These are phyloP conservation scores for Lathamus discolor DNA, from an alignment of 2,113 vertebrate genomes.

Conservation along the genomic window DNA sequence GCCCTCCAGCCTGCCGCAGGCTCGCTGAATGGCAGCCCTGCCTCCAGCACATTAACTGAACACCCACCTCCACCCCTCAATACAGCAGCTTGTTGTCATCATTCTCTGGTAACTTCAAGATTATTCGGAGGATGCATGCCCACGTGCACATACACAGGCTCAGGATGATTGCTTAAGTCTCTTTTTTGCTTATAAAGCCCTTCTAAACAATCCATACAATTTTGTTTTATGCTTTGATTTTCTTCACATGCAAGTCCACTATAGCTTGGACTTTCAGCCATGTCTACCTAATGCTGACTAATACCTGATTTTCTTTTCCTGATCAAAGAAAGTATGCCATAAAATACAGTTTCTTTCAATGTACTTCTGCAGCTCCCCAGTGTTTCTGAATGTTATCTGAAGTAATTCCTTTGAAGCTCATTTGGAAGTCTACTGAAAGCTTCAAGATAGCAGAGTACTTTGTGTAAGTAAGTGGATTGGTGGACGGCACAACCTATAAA, in stretches of 20 bases:
- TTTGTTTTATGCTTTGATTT: background rate
- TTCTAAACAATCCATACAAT: background rate
- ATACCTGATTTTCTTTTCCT: background rate
- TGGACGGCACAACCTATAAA: background rate
- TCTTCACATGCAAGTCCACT: background rate
- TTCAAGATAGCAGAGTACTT: slow-evolving; percentile 1
- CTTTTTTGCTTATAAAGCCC: background rate
- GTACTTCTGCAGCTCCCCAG: background rate
- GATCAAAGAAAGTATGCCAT: background rate
- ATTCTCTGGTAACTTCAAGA: background rate
- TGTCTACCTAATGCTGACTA: background rate
- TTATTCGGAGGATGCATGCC: background rate
- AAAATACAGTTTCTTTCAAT: background rate
- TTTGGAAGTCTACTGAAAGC: slow-evolving; percentile 30
- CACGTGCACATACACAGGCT: background rate
- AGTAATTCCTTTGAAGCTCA: background rate
- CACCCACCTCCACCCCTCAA: background rate
- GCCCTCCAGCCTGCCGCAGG: background rate
- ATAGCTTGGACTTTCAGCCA: background rate
- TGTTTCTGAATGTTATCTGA: background rate
- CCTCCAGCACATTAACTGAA: background rate
- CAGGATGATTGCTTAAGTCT: background rate
- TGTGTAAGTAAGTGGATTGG: slow-evolving; percentile 46
- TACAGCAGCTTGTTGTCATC: background rate
- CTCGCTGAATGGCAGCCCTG: background rate